Percentiles rank a stretch among this genome's conserved stretches.
Evolutionary conservation across 2,113 vertebrate species (phyloP).

Genomic region (Condylura cristata): DNA sequence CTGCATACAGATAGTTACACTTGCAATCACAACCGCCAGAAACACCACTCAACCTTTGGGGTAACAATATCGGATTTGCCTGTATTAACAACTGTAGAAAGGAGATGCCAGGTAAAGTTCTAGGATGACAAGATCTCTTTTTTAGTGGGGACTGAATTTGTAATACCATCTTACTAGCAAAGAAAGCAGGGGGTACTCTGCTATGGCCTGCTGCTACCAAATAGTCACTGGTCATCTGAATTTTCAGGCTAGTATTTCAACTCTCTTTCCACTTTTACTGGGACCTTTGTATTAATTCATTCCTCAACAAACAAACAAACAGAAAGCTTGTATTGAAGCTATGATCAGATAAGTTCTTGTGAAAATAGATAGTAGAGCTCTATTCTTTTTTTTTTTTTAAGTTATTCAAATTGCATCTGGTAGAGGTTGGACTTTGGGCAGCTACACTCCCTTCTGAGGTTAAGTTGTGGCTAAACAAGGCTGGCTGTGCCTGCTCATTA

Average conservation of each 20-base stretch:
- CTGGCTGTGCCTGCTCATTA: slow-evolving; percentile 62
- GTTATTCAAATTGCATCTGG: slow-evolving; percentile 74
- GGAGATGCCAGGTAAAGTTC: slow-evolving; percentile 72
- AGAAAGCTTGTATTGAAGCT: slow-evolving; percentile 79
- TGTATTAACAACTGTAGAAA: slow-evolving; percentile 67
- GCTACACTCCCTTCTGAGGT: slow-evolving; percentile 63
- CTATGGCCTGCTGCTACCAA: slow-evolving; percentile 64
- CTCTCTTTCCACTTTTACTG: slow-evolving; percentile 69
- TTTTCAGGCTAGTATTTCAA: slow-evolving; percentile 82
- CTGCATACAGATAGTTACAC: background rate
- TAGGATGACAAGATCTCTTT: slow-evolving; percentile 79
- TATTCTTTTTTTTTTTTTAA: slow-evolving; percentile 71
- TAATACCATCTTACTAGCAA: slow-evolving; percentile 77
- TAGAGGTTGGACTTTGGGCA: slow-evolving; percentile 73
- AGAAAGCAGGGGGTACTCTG: slow-evolving; percentile 50
- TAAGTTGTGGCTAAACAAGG: slow-evolving; percentile 53
- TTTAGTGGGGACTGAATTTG: slow-evolving; percentile 65
- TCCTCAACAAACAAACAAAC: slow-evolving; percentile 80
- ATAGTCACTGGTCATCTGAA: slow-evolving; percentile 71
- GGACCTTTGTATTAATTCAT: slow-evolving; percentile 76
- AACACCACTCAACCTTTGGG: slow-evolving; percentile 9
- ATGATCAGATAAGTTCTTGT: slow-evolving; percentile 81
- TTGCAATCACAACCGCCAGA: slow-evolving; percentile 48
- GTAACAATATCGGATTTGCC: slow-evolving; percentile 69
- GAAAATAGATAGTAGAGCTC: slow-evolving; percentile 80